These are phyloP conservation scores for Aphelenchoides besseyi DNA, from an alignment of 1,140 invertebrate species.

Conservation along the genomic window DNA sequence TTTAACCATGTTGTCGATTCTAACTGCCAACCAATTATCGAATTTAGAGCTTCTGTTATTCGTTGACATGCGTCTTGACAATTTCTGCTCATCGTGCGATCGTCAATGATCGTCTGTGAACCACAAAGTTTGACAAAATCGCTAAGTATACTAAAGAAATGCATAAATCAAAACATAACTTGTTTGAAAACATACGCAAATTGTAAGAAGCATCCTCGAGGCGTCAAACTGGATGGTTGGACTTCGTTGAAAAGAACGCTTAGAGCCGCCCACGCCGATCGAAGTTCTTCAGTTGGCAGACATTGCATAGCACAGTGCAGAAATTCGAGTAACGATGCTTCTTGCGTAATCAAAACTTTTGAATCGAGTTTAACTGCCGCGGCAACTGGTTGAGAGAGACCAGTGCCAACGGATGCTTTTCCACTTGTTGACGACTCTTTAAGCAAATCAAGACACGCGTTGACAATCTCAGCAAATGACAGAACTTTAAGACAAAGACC, in stretches of 20 bases:
- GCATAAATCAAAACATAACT: slow-evolving; percentile 35
- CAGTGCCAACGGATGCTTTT: slow-evolving; percentile 8
- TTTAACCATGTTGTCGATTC: slow-evolving; percentile 87
- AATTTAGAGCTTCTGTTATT: slow-evolving; percentile 78
- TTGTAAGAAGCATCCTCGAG: slow-evolving; percentile 77
- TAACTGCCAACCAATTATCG: slow-evolving; percentile 80
- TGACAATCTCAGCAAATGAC: slow-evolving; percentile 17
- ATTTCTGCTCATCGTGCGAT: slow-evolving; percentile 75
- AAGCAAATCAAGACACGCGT: slow-evolving; percentile 11
- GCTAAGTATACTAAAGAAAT: slow-evolving; percentile 73
- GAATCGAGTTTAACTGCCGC: background rate
- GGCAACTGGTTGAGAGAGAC: background rate
- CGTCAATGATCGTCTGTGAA: slow-evolving; percentile 76
- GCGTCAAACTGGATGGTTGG: slow-evolving; percentile 68
- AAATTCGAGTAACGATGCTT: slow-evolving; percentile 70
- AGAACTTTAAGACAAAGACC: slow-evolving; percentile 31
- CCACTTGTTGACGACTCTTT: slow-evolving; percentile 11
- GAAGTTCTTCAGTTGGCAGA: slow-evolving; percentile 70
- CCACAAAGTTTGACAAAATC: slow-evolving; percentile 81
- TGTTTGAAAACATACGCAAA: slow-evolving; percentile 68
- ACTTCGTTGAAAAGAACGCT: slow-evolving; percentile 77
- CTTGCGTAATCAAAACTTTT: slow-evolving; percentile 43
- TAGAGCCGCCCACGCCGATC: slow-evolving; percentile 77
- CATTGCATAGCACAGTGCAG: slow-evolving; percentile 73
- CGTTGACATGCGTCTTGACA: slow-evolving; percentile 65